Conservation (phyloP, 2,113 vertebrate species). For the Pollachius pollachius region DNA sequence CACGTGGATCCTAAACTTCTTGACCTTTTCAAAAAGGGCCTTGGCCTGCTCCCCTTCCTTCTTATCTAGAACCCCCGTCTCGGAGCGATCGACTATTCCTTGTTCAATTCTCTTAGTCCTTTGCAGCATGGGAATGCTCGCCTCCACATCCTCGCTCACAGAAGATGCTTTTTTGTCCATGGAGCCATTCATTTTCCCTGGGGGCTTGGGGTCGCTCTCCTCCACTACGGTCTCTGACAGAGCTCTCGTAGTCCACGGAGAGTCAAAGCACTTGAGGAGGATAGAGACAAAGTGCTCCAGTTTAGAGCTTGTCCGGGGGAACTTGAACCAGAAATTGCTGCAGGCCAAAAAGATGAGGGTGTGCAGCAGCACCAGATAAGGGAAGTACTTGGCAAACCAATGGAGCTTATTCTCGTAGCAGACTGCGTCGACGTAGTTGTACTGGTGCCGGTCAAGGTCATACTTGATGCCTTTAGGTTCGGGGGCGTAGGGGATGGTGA, state of each 20-base stretch:
- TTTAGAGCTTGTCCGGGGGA: constrained; percentile 96
- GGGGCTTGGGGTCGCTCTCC: constrained; percentile 91
- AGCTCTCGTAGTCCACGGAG: constrained; percentile 93
- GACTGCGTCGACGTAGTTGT: constrained; percentile 95
- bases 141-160: constrained; percentile 92
- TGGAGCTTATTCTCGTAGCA: constrained; percentile 95
- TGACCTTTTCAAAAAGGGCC: constrained; percentile 82
- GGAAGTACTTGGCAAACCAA: constrained; percentile 99
- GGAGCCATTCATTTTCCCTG: constrained; percentile 91
- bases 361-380: constrained; percentile 94
- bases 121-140: constrained; percentile 94
- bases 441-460: constrained; percentile 93
- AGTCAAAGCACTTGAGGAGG: constrained; percentile 96
- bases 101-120: constrained; percentile 93
- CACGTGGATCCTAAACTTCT: constrained; percentile 93
- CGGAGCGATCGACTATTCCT: constrained; percentile 92
- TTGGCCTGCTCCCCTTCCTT: constrained; percentile 89
- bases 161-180: constrained; percentile 90
- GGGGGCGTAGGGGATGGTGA: constrained; percentile 43
- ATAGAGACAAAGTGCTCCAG: constrained; percentile 98
- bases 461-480: constrained; percentile 91
- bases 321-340: constrained; percentile 99
- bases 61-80: constrained; percentile 87
- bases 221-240: constrained; percentile 95
- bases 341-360: constrained; percentile 95